A percentile compares a stretch with the other conserved stretches of the same genome.
These are phyloP conservation scores for Asarcornis scutulata DNA, from an alignment of 2,113 vertebrate species.

Conservation along the genomic window DNA sequence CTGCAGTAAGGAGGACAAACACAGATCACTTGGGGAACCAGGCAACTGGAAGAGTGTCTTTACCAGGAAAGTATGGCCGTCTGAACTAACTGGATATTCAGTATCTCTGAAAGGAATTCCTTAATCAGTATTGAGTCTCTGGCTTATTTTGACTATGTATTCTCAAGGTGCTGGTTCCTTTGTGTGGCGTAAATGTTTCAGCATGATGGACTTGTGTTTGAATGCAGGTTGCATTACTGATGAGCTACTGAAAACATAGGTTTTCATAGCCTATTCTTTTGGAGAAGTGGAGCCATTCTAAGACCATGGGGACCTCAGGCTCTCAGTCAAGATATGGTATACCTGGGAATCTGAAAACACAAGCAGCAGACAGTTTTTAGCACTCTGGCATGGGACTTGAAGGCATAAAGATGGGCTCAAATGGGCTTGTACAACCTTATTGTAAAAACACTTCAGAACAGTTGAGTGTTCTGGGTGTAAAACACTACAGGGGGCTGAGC, in stretches of 20 bases:
- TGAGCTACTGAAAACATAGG: not conserved
- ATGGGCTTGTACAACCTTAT: not conserved
- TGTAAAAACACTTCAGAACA: not conserved
- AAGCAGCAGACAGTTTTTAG: not conserved
- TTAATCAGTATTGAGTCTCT: not conserved
- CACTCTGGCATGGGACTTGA: not conserved
- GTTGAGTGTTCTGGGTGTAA: not conserved
- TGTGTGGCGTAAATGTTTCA: not conserved
- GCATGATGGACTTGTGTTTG: not conserved
- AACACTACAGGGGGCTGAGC: not conserved
- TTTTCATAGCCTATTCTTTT: not conserved
- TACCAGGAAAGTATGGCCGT: not conserved
- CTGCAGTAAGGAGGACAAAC: not conserved
- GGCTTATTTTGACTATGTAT: not conserved
- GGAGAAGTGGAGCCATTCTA: not conserved
- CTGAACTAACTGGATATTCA: not conserved
- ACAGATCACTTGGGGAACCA: not conserved
- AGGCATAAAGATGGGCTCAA: not conserved
- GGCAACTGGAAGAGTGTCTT: not conserved
- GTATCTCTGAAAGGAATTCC: not conserved
- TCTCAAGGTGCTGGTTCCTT: not conserved
- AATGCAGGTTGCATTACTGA: not conserved
- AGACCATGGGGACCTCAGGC: not conserved
- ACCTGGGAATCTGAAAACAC: not conserved
- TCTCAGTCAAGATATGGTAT: not conserved